Evolutionary conservation across 1,140 invertebrate genomes (phyloP), one percentile per base, ranked within the genome.

Genomic region (Myzus persicae): DNA sequence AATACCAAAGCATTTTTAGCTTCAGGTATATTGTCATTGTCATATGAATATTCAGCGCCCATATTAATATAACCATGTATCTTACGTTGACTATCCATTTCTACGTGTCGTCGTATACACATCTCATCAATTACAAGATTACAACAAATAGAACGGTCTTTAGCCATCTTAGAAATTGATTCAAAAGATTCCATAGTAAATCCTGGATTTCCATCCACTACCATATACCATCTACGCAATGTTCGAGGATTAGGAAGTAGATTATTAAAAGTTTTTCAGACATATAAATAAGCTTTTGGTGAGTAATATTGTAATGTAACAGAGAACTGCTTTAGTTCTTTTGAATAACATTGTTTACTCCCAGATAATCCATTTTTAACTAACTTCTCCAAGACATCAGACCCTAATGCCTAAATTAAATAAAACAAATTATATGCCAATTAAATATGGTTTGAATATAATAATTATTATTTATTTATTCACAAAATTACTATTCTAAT

Each of bases 281-380:
- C 82, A 44, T 84, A 84, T 44, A 4, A n/a, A n/a, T 46, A 46
- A n/a, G 42, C 84, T 31, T 87, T 87, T 46, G 31, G 84, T n/a
- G 84, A 87, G 4, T 87, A 87, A 31, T 87, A 87, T 46, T 87
- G 84, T 87, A 87, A 87, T 18, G 84, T 87, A 46, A 46, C 84
- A 31, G 84, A 44, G 14, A 87, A 87, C 11, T 87, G 84, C 14
- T 87, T 87, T 46, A 87, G 42, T 87, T 87, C 84, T n/a, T 46
- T 87, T n/a, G n/a, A 87, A 87, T 46, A 87, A 44, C 9, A 42
- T 7, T 46, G 42, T 87, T 87, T 46, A 26, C 18, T 87, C 8
- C 42, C 84, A n/a, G 42, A 6, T 46, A 87, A 46, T 46, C 40
- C 84, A n/a, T 46, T 87, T 87, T 46, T 87, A 46, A 87, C 44